These are phyloP conservation scores for Silurus aristotelis DNA, from an alignment of 2,797 vertebrate species.

Conservation along the genomic window DNA sequence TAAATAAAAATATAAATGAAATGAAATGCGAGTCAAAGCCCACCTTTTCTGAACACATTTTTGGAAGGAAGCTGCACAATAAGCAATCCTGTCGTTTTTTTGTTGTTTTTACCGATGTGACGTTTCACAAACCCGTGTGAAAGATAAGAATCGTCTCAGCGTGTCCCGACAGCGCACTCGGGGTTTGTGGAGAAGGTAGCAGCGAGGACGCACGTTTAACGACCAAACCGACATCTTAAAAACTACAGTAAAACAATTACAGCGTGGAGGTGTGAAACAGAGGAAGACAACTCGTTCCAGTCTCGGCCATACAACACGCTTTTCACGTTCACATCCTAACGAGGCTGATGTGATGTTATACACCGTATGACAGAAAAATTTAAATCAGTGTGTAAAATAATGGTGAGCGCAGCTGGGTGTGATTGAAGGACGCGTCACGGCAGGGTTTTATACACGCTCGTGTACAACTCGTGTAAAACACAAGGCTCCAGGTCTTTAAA, in stretches of 20 bases:
- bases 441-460: not conserved
- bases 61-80: not conserved
- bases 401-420: not conserved
- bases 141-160: not conserved
- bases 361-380: not conserved
- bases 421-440: not conserved
- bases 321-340: conserved; percentile 36
- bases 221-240: conserved; percentile 4
- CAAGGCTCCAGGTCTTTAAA: conserved; percentile 5
- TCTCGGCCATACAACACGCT: conserved; percentile 16
- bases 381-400: not conserved
- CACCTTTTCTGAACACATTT: not conserved
- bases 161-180: not conserved
- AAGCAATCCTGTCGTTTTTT: not conserved
- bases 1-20: not conserved
- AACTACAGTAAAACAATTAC: conserved; percentile 39
- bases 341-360: not conserved
- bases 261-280: conserved; percentile 8
- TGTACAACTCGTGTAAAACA: not conserved
- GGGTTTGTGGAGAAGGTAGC: not conserved
- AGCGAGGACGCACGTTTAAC: not conserved
- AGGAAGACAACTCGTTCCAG: conserved; percentile 4
- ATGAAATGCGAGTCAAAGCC: not conserved
- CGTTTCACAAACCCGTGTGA: not conserved
- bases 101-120: too few species aligned